phyloP scores from a whole-genome alignment of 1,140 invertebrate species.

The Diabrotica virgifera region DNA sequence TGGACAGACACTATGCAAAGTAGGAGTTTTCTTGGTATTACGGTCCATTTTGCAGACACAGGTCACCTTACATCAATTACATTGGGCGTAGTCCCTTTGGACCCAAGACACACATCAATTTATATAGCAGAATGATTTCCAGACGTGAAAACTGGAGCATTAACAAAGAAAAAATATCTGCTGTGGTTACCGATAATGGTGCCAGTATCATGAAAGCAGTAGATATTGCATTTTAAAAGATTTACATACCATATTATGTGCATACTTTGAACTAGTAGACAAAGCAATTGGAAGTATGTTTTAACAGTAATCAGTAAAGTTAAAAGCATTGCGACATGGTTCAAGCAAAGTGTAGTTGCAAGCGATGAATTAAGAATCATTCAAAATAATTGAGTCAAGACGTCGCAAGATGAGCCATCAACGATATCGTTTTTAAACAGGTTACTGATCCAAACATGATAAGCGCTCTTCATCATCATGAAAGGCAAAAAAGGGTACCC shows the following conservation, averaged over 20 bases:
- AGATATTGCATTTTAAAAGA: background rate
- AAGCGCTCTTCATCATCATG: background rate
- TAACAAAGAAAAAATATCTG: background rate
- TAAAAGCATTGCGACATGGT: background rate
- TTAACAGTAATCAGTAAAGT: background rate
- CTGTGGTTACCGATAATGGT: background rate
- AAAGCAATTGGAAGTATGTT: background rate
- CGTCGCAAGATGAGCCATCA: background rate
- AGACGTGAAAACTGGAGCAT: background rate
- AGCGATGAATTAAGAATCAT: background rate
- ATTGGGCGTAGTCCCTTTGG: background rate
- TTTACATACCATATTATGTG: slow-evolving; percentile 19
- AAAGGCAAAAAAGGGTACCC: background rate
- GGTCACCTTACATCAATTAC: background rate
- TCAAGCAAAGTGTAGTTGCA: background rate
- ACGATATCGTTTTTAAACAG: background rate
- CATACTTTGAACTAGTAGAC: slow-evolving; percentile 18
- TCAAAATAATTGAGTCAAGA: background rate
- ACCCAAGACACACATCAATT: background rate
- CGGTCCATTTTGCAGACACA: background rate
- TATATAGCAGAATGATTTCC: background rate
- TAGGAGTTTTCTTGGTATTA: background rate
- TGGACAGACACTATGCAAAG: background rate
- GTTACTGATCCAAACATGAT: background rate
- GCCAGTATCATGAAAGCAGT: background rate